Conservation (phyloP, 2,797 vertebrate genomes). For the Hephaestus fuliginosus region DNA sequence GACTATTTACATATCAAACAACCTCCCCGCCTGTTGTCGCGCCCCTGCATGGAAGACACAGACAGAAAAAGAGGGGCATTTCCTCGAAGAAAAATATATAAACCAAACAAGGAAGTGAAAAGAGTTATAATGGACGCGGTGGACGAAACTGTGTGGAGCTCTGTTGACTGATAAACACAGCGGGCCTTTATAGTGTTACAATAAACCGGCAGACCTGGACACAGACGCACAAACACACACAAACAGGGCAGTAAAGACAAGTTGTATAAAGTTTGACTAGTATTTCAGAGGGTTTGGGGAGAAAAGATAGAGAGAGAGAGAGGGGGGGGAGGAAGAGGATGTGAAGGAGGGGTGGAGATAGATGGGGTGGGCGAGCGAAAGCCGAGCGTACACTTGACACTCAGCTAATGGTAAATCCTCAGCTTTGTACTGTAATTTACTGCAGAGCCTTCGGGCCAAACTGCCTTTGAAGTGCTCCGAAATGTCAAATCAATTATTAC, state of each 20-base stretch:
- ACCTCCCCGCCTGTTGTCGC: slow-evolving; percentile 43
- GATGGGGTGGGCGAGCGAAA: slow-evolving; percentile 30
- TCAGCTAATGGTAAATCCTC: slow-evolving; percentile 83
- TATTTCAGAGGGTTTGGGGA: slow-evolving; percentile 63
- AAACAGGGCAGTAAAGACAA: slow-evolving; percentile 58
- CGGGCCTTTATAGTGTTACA: slow-evolving; percentile 71
- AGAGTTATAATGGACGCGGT: slow-evolving; percentile 64
- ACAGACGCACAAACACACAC: slow-evolving; percentile 48
- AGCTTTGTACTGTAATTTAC: slow-evolving; percentile 85
- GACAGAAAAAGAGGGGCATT: slow-evolving; percentile 49
- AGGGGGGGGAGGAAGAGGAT: slow-evolving; percentile 8
- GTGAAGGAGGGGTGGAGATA: background rate
- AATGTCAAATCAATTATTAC: slow-evolving; percentile 88
- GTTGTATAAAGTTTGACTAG: slow-evolving; percentile 71
- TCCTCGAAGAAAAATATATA: slow-evolving; percentile 53
- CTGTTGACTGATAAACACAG: slow-evolving; percentile 79
- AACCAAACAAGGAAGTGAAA: slow-evolving; percentile 65
- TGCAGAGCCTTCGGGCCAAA: slow-evolving; percentile 80
- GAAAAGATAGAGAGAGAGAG: slow-evolving; percentile 33
- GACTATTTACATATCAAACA: slow-evolving; percentile 78
- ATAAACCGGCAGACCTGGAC: slow-evolving; percentile 66
- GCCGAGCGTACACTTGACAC: slow-evolving; percentile 75
- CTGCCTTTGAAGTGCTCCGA: slow-evolving; percentile 85
- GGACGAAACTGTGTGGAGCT: slow-evolving; percentile 58
- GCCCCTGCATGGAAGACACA: slow-evolving; percentile 38